phyloP scores from a whole-genome alignment of 2,888 invertebrate genomes.

The Brachynemurus nebulosus region DNA sequence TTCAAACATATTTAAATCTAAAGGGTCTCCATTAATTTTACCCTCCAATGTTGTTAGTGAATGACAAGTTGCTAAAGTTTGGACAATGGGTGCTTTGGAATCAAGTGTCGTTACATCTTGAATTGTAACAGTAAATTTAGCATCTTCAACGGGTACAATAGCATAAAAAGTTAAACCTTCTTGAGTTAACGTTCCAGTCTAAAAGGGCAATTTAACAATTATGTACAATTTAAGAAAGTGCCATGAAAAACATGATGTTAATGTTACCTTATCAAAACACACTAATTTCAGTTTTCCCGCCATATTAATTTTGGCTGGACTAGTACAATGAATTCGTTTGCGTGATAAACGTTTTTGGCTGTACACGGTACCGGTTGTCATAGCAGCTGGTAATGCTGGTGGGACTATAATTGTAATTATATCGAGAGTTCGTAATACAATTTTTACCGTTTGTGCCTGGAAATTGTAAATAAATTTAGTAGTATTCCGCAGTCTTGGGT shows the following conservation, averaged over 20 bases:
- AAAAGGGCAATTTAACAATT: no score
- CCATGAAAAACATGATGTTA: no score
- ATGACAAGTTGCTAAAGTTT: conserved; percentile 71
- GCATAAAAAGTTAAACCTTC: conserved; percentile 77
- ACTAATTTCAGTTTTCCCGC: conserved; percentile 68
- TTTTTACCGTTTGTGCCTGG: conserved; percentile 35
- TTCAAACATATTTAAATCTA: conserved; percentile 82
- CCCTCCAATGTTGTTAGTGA: conserved; percentile 71
- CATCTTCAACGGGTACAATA: conserved; percentile 46
- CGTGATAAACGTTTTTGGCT: conserved; percentile 56
- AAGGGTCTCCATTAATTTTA: conserved; percentile 67
- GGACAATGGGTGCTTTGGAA: conserved; percentile 38
- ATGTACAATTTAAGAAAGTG: no score
- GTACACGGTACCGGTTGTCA: conserved; percentile 70
- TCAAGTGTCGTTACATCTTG: conserved; percentile 36
- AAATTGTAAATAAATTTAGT: conserved; percentile 16
- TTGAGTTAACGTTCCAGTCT: conserved; percentile 84
- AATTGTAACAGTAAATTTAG: conserved; percentile 39
- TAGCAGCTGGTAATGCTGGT: conserved; percentile 79
- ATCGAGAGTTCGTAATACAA: conserved; percentile 68
- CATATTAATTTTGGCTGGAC: conserved; percentile 63
- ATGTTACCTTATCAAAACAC: conserved; percentile 87
- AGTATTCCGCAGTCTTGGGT: no score
- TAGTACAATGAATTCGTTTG: conserved; percentile 61
- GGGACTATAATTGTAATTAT: conserved; percentile 89